Evolutionary conservation across 2,113 vertebrate genomes (phyloP).

Genomic region (Oryzias celebensis): DNA sequence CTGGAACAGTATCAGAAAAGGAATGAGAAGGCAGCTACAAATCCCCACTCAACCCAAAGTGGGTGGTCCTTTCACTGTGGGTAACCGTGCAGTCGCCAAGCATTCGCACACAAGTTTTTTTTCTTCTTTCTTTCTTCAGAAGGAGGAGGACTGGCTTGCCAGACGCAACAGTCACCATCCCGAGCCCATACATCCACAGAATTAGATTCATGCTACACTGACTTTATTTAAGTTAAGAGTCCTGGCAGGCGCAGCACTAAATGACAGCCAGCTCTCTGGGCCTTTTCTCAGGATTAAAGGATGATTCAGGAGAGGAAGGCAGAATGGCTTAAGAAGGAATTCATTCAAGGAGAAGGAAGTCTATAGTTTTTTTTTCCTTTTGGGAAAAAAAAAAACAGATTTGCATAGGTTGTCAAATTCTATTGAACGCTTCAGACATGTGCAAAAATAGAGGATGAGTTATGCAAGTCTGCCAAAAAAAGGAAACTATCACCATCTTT

Average conservation of each 20-base stretch:
- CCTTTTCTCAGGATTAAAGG: constrained; percentile 78
- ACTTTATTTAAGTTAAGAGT: constrained; percentile 80
- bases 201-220: constrained; percentile 85
- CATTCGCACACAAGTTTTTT: constrained; percentile 71
- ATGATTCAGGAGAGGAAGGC: constrained; percentile 76
- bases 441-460: constrained; percentile 59
- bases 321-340: constrained; percentile 70
- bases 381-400: constrained; percentile 46
- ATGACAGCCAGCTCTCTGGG: constrained; percentile 77
- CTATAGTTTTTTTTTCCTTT: constrained; percentile 52
- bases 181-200: constrained; percentile 78
- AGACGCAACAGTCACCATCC: constrained; percentile 78
- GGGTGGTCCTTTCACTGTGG: constrained; percentile 83
- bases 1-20: constrained; percentile 75
- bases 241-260: constrained; percentile 75
- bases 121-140: background rate
- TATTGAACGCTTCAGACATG: constrained; percentile 56
- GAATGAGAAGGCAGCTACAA: constrained; percentile 77
- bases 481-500: background rate
- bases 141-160: constrained; percentile 71
- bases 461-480: constrained; percentile 15
- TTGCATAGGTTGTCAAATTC: constrained; percentile 59
- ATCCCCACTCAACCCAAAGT: constrained; percentile 82
- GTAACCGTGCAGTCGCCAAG: constrained; percentile 81
- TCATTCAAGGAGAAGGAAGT: constrained; percentile 71